Conservation (phyloP, 92 coral and sea anemone genomes). For the Montipora capitata region DNA sequence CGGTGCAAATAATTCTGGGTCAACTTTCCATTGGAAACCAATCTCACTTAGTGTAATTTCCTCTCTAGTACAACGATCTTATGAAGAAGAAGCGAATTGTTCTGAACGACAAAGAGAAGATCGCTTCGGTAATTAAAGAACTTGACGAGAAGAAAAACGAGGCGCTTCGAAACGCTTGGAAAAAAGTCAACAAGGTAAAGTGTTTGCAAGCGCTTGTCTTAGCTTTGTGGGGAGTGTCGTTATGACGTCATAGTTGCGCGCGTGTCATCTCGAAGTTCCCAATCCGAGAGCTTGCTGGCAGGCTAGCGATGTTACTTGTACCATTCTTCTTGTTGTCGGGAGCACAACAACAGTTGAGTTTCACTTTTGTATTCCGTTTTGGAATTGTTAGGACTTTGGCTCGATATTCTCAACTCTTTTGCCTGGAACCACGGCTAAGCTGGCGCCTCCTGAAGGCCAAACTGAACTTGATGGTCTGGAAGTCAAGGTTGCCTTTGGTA, state of each 20-base stretch:
- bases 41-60: not conserved
- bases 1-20: too few species aligned
- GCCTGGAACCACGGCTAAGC: slow-evolving; percentile 97
- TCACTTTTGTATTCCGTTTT: not conserved
- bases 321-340: too few species aligned
- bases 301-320: too few species aligned
- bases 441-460: slow-evolving; percentile 98
- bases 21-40: too few species aligned
- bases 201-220: not conserved
- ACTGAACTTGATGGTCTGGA: slow-evolving; percentile 96
- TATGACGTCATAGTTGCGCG: too few species aligned
- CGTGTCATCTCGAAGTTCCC: too few species aligned
- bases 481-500: slow-evolving; percentile 97
- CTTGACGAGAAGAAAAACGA: slow-evolving; percentile 99
- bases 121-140: slow-evolving; percentile 94
- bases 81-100: slow-evolving; percentile 98
- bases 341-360: not conserved
- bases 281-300: too few species aligned
- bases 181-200: slow-evolving; percentile 91
- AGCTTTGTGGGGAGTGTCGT: too few species aligned
- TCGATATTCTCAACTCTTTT: slow-evolving; percentile 96
- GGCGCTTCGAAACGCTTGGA: slow-evolving; percentile 96
- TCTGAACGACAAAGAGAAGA: slow-evolving; percentile 95
- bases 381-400: slow-evolving; percentile 89
- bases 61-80: slow-evolving; percentile 89